A percentile compares a stretch with the other conserved stretches of the same genome.
phyloP scores from a whole-genome alignment of 2,113 vertebrate species.

The Fukomys damarensis region DNA sequence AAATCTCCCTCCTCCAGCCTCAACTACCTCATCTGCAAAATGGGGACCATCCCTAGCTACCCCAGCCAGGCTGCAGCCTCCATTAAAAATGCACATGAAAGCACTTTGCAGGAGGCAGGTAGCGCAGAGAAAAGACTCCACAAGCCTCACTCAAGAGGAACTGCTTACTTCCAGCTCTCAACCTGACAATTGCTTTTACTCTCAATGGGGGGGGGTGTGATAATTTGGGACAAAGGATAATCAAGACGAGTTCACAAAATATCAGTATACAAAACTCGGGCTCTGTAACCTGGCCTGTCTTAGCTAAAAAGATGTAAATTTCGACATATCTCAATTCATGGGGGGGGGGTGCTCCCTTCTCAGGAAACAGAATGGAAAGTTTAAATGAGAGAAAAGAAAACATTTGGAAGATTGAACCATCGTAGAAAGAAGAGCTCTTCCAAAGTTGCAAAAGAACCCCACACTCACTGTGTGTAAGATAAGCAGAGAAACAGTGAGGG shows the following conservation, averaged over 20 bases:
- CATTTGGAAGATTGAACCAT: not conserved
- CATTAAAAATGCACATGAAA: not conserved
- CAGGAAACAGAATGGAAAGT: not conserved
- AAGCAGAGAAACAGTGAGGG: not conserved
- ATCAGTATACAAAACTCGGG: not conserved
- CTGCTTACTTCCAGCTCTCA: not conserved
- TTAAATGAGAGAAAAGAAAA: not conserved
- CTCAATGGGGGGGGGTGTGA: not conserved
- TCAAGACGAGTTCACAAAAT: slow-evolving; percentile 34
- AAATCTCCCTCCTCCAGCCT: not conserved
- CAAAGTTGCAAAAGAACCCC: not conserved
- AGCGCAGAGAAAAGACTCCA: not conserved
- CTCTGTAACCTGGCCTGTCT: not conserved
- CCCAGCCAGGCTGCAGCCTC: not conserved
- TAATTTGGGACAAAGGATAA: not conserved
- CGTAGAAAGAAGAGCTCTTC: not conserved
- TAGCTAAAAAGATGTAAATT: not conserved
- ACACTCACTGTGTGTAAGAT: rapidly evolving
- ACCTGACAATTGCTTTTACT: not conserved
- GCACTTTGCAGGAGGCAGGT: not conserved
- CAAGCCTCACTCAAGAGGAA: not conserved
- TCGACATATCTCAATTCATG: not conserved
- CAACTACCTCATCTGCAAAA: slow-evolving; percentile 31
- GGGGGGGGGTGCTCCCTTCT: not conserved
- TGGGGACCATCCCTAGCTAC: not conserved